These are phyloP conservation scores for Anser brachyrhynchus DNA, from an alignment of 2,113 vertebrate species.

Conservation along the genomic window DNA sequence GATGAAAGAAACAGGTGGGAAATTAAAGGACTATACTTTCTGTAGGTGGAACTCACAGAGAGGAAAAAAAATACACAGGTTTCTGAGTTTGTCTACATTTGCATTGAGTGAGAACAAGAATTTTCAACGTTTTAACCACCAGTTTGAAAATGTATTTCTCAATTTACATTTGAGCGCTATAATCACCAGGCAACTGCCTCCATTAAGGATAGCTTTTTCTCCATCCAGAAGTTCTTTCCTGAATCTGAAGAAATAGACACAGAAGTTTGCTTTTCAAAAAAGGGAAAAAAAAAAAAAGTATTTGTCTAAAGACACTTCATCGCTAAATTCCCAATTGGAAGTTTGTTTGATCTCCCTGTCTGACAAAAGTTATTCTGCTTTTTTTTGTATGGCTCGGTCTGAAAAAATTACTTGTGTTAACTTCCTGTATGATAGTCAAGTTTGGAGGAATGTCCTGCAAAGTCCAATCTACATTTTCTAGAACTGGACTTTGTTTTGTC, in stretches of 20 bases:
- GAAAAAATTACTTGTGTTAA: not conserved
- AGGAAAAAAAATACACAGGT: not conserved
- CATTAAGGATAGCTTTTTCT: not conserved
- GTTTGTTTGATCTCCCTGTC: not conserved
- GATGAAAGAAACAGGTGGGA: not conserved
- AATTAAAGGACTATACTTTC: not conserved
- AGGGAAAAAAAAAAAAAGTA: not conserved
- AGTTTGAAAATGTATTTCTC: not conserved
- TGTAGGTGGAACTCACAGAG: not conserved
- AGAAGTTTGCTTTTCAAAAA: not conserved
- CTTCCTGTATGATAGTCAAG: not conserved
- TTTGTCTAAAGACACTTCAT: not conserved
- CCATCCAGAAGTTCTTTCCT: not conserved
- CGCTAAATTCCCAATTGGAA: not conserved
- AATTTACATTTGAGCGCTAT: not conserved
- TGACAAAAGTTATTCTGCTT: not conserved
- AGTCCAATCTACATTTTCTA: not conserved
- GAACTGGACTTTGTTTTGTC: not conserved
- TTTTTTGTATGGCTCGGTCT: not conserved
- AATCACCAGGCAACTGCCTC: not conserved
- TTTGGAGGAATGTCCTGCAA: not conserved
- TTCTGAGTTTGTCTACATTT: not conserved
- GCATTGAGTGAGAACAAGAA: not conserved
- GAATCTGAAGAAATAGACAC: not conserved
- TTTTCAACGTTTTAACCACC: not conserved